Evolutionary conservation across 2,888 invertebrate species (phyloP), one percentile per base, ranked within the genome.

Genomic region (Hybos culiciformis): DNA sequence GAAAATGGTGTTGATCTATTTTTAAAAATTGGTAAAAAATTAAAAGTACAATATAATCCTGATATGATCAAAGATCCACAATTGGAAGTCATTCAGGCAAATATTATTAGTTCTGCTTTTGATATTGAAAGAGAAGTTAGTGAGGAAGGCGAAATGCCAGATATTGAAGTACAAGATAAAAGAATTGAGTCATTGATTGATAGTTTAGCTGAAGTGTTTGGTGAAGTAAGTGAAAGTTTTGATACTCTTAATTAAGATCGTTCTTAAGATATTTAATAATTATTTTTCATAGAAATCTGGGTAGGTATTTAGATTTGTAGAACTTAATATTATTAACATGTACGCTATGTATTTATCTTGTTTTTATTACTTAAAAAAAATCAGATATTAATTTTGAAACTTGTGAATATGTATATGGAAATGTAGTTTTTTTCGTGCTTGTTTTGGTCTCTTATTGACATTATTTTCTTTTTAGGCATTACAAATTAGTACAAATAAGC

Each of bases 31-130:
- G 59, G 82, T 17, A 70, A 66, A 20, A 72, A 70, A 45, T 58
- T 82, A 39, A 64, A 66, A 40, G 72, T 80, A 57, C 68, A 70
- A 48, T 83, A 77, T 57, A 66, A 67, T 44, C 70, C 77, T 24
- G 73, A 76, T 48, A 69, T 70, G 50, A 77, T 82, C 63, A 75
- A 76, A 55, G 80, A 83, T 62, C 83, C 83, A 1, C 69, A 67
- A 43, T 57, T 78, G 21, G 77, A 81, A 57, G 70, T 53, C 23
- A 67, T 76, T 50, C 79, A 78, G 59, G 66, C 71, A 15, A 76
- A 75, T 51, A 68, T 83, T 20, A 78, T 83, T 59, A 76, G 77
- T 1, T 67, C 79, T 50, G 80, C 80, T 2, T 66, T 83, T 33
- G 71, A 78, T 51, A 56, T 83, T 33, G 72, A 75, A 50, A 67